These are phyloP conservation scores for Brachionus koreanus DNA, from an alignment of 1,140 invertebrate species.

Conservation along the genomic window DNA sequence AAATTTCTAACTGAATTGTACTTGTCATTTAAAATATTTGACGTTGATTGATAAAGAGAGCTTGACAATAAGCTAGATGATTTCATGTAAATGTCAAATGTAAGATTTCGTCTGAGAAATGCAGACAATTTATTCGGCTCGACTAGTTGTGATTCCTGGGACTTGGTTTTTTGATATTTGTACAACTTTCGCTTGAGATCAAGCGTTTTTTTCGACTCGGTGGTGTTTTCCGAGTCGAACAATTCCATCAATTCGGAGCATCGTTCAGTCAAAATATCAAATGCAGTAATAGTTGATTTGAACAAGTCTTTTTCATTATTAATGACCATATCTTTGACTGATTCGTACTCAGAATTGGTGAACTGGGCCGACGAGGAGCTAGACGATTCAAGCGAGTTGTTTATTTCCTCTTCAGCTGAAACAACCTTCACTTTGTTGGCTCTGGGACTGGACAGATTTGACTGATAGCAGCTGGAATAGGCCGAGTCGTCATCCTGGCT, in stretches of 20 bases:
- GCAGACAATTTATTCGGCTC: background rate
- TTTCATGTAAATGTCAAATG: slow-evolving; percentile 31
- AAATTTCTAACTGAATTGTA: slow-evolving; percentile 10
- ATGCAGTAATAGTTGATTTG: slow-evolving; percentile 12
- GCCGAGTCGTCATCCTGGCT: background rate
- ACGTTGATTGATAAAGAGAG: background rate
- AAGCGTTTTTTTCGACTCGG: background rate
- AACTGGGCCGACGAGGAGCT: background rate
- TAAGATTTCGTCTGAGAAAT: background rate
- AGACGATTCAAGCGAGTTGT: background rate
- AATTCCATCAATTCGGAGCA: slow-evolving; percentile 25
- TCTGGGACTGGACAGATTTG: background rate
- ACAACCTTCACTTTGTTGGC: background rate
- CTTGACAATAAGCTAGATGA: background rate
- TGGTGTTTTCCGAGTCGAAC: background rate
- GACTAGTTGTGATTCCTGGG: background rate
- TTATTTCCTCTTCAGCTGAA: background rate
- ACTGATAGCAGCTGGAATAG: slow-evolving; percentile 13
- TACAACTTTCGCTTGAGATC: background rate
- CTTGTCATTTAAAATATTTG: background rate
- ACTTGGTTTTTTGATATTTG: background rate
- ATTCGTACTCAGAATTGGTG: background rate
- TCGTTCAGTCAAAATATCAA: slow-evolving; percentile 4
- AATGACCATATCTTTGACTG: background rate
- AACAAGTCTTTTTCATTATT: slow-evolving; percentile 22